phyloP scores from a whole-genome alignment of 2,797 vertebrate genomes.

The Carcharodon carcharias region DNA sequence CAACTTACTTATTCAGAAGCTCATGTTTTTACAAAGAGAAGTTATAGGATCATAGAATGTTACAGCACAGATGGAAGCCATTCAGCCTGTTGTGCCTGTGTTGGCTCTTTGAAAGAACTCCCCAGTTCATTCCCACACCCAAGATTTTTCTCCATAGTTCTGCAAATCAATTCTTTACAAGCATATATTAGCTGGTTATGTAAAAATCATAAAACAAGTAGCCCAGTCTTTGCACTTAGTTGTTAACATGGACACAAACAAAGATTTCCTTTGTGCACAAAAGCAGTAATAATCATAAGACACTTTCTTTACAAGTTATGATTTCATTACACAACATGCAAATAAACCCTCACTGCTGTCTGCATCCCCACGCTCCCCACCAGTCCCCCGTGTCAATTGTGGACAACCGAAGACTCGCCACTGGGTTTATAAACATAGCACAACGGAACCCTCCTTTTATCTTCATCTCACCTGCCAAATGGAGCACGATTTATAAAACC shows the following conservation, averaged over 20 bases:
- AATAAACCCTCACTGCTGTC: not conserved
- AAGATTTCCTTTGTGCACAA: not conserved
- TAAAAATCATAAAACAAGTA: not conserved
- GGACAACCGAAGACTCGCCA: not conserved
- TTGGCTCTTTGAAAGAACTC: not conserved
- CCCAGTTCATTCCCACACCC: not conserved
- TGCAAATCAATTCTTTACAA: not conserved
- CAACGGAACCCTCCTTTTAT: not conserved
- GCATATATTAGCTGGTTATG: not conserved
- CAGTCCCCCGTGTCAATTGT: not conserved
- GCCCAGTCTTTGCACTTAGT: not conserved
- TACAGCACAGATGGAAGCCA: not conserved
- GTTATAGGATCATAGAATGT: not conserved
- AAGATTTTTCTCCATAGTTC: not conserved
- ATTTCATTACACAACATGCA: not conserved
- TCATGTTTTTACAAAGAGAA: not conserved
- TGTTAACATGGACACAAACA: not conserved
- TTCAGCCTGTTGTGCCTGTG: not conserved
- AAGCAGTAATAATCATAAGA: not conserved
- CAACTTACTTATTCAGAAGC: not conserved
- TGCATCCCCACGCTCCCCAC: not conserved
- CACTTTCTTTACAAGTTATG: not conserved
- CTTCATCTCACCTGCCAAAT: not conserved
- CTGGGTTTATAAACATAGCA: not conserved
- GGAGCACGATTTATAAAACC: not conserved